Base-by-base conservation (phyloP, 2,888 invertebrate species). In the Andrena bicolor region DNA sequence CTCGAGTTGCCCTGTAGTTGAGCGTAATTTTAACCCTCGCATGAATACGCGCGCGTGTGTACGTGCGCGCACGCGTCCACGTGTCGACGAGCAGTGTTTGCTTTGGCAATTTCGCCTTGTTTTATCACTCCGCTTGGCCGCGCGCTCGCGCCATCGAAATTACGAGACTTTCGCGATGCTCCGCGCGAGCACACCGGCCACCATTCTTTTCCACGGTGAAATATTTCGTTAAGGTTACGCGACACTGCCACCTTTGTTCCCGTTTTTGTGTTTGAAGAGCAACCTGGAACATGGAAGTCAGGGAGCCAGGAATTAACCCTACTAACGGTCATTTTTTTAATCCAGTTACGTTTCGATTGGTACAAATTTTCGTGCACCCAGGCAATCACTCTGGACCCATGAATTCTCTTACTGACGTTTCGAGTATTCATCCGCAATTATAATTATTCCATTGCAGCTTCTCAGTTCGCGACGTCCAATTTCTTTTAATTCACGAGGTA, bases 21-120 rank as follows among this genome's bases (percentile, higher is more conserved):
- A 69, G 65, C 76, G 82, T 86, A 87, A 87, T 87, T 87, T 87
- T 73, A 85, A 79, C 77, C 82, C 76, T 75, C 68, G 60, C 26
- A 48, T 16, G n/a, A 73, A 35, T 53, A 28, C 26, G 0, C 23
- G 10, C 23, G 10, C 13, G 28, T 28, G 41, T 10, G 13, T 16
- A 26, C 3, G 32, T 13, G 20, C 10, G 20, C 61, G 20, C 8
- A 28, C 28, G 23, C 56, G 13, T 28, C 5, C 20, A 20, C 28
- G 26, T 48, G 28, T 10, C 30, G 5, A 20, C 48, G 10, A 35
- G 51, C n/a, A 35, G 20, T 77, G 72, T 73, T 84, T 86, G 66
- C 79, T 82, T 80, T 73, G 64, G 61, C 77, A 82, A 80, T 82
- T 80, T 82, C 32, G 65, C 35, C 56, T 61, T 23, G 77, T 41